These are phyloP conservation scores for Sitta europaea DNA, from an alignment of 2,113 vertebrate species.

Conservation along the genomic window DNA sequence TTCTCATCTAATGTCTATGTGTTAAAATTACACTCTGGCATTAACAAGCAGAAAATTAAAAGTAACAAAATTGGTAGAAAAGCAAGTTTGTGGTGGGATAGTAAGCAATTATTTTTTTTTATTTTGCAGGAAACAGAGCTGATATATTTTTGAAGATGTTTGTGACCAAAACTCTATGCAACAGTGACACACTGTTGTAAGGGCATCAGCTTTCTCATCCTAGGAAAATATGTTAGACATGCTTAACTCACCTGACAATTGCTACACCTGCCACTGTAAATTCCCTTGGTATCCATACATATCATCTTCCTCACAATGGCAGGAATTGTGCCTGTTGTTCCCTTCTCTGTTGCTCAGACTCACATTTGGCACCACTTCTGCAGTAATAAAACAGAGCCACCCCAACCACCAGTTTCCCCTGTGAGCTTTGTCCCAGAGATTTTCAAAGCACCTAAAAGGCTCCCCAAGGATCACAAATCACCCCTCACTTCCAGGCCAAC, in stretches of 20 bases:
- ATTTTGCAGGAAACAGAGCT: background rate
- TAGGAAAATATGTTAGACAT: background rate
- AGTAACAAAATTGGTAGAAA: background rate
- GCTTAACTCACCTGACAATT: background rate
- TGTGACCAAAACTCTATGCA: background rate
- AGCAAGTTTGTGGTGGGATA: background rate
- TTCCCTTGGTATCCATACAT: background rate
- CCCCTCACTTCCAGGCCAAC: background rate
- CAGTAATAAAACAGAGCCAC: background rate
- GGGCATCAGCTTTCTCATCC: background rate
- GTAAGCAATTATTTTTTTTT: background rate
- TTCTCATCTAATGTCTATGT: background rate
- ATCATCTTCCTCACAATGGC: background rate
- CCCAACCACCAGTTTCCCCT: background rate
- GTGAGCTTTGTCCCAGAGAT: background rate
- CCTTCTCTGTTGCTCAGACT: background rate
- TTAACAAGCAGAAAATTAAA: background rate
- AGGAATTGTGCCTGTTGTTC: background rate
- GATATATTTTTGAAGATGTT: background rate
- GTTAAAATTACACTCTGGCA: background rate
- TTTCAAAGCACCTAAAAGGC: background rate
- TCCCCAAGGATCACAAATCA: background rate
- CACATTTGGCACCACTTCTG: background rate
- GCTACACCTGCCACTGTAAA: background rate
- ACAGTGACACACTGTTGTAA: background rate